Base-by-base conservation (phyloP, 92 coral and sea anemone genomes). In the Isaurus tuberculatus region DNA sequence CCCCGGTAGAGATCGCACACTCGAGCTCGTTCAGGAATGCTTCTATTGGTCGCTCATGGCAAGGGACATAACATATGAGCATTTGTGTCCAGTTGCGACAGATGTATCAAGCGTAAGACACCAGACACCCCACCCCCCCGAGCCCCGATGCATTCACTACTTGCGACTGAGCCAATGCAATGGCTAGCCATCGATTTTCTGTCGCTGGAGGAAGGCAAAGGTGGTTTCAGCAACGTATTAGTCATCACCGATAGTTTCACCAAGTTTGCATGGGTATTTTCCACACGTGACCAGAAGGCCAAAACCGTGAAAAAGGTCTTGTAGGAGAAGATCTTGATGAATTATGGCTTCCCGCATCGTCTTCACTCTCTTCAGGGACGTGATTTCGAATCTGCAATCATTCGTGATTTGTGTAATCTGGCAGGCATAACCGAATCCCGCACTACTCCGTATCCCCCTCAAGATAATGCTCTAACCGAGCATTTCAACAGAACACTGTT, bases 171-270 rank as follows among this genome's bases (percentile, higher is more conserved):
- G 19, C 79, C 71, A 16, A 65, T 79, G 79, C 81, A 70, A 19
- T 66, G 53, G 43, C 86, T 79, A 19, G 86, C 74, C 43, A 70
- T 79, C 13, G 90, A 80, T 68, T 86, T 79, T 73, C 86, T 79
- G 60, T 70, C 80, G 58, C 49, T 79, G 16, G 89, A 86, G 49
- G 71, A 65, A 80, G 80, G 15, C 65, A 66, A 53, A 10, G n/a
- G n/a, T n/a, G n/a, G n/a, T n/a, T n/a, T n/a, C n/a, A n/a, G n/a
- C n/a, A n/a, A n/a, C n/a, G n/a, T 77, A 61, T 65, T 75, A 8
- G 89, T 85, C 60, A 79, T 51, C 57, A 85, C 37, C 78, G 29
- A 36, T n/a, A n/a, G n/a, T n/a, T n/a, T n/a, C n/a, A n/a, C n/a
- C n/a, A n/a, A n/a, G n/a, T n/a, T n/a, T n/a, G 60, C 77, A 19